Evolutionary conservation across 2,888 invertebrate genomes (phyloP), one percentile per base, ranked within the genome.

Genomic region (Eudasyphora cyanicolor): DNA sequence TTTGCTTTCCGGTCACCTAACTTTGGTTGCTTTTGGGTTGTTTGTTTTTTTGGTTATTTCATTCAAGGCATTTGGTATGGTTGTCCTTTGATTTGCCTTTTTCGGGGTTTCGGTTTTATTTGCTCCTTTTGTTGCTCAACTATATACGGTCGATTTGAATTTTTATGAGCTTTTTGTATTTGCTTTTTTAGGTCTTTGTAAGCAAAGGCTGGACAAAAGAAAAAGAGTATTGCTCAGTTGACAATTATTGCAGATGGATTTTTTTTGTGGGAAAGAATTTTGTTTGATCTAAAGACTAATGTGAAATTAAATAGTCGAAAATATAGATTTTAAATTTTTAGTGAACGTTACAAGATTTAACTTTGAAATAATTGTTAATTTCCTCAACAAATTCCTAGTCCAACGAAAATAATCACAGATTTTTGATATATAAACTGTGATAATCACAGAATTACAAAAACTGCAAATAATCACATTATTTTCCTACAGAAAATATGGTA

Each of bases 1-100:
- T 74, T 71, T 24, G 3, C 27, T 24, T 69, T 79, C 69, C 79
- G 75, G 69, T 75, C 62, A 70, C 49, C 51, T 54, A 19, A 14
- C 27, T 35, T 74, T 74, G 19, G 19, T 67, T 73, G 17, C n/a
- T n/a, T 45, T 29, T 64, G 35, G n/a, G 51, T 76, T 32, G 21
- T 24, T 60, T 19, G 27, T 49, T 62, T 42, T 24, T 32, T 45
- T 60, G 38, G 7, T 35, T 42, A 29, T 62, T 49, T 17, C 19
- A 17, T 45, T 71, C 21, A 45, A 14, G 12, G 10, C 24, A 62
- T 17, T 71, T 19, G 10, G 29, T 24, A n/a, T n/a, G 69, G 42
- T 27, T 69, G 35, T 38, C 38, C 29, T 57, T 4, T 29, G 7
- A 73, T 64, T 62, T n/a, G 70, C 45, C 32, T 77, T 29, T 2